Evolutionary conservation across 2,888 invertebrate genomes (phyloP).

Genomic region (Mimas tiliae): DNA sequence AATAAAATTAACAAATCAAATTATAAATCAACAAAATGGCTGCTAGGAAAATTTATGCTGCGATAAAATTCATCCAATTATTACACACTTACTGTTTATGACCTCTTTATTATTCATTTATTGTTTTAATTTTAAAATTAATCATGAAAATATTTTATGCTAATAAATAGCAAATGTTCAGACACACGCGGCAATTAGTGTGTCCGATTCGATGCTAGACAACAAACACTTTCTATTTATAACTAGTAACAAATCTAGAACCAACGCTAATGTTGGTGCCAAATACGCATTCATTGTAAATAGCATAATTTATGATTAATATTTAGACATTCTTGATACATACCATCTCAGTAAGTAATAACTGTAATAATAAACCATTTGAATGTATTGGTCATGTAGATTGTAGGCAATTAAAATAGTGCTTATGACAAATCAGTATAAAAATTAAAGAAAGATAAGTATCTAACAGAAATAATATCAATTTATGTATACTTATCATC

Average conservation of each 20-base stretch:
- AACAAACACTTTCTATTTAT: slow-evolving; percentile 11
- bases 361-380: no score
- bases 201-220: slow-evolving; percentile 1
- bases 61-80: no score
- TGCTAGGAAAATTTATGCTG: background rate
- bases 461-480: no score
- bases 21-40: background rate
- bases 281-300: slow-evolving; percentile 13
- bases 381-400: no score
- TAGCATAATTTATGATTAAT: slow-evolving; percentile 4
- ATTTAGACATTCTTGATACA: background rate
- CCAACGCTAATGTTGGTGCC: slow-evolving; percentile 13
- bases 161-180: slow-evolving; percentile 7
- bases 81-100: no score
- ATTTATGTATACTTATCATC: no score
- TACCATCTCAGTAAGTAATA: background rate
- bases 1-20: background rate
- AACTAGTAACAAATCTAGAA: slow-evolving; percentile 10
- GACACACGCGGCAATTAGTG: slow-evolving; percentile 6
- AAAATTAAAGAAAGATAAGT: no score
- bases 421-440: no score
- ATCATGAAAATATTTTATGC: background rate
- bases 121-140: no score
- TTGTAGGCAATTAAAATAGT: no score
- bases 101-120: no score